Base-by-base conservation (phyloP, 2,888 invertebrate genomes). In the Pterostichus madidus region DNA sequence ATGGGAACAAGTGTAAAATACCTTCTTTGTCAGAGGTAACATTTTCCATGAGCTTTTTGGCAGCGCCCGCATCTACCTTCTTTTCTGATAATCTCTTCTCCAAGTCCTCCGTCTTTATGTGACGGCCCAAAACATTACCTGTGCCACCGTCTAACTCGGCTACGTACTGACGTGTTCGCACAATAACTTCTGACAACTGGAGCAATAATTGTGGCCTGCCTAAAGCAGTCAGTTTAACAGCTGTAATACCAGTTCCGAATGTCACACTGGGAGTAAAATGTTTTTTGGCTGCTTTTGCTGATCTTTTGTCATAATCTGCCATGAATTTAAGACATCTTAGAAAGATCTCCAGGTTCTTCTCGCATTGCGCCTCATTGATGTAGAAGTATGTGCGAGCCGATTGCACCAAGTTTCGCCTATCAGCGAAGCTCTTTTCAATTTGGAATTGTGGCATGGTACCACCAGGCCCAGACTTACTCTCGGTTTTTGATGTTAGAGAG, bases 321-420 rank as follows among this genome's bases (percentile, higher is more conserved):
- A 80, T 73, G 80, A 71, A 73, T 96, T 95, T 94, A 92, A 94
- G 39, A 87, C 98, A 98, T 90, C 95, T 94, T 85, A 98, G 92
- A 90, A 99, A 99, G 52, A 95, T 96, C 89, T 98, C 97, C 95
- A 97, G 96, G 90, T 99, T 99, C 88, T 96, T 94, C 92, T 99
- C 99, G 90, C 99, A 99, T 84, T 97, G 95, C 0, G 97, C 98
- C 91, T 99, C 99, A 89, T 98, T 98, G 84, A 98, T 93, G 91
- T 99, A 99, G 93, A 99, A 99, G 91, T 99, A 99, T 0, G 99
- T 99, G 87, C 99, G 93, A 52, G 99, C 99, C 86, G 97, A 96
- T 87, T 95, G 95, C 79, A 99, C 98, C 91, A 97, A 96, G 91
- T 97, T 96, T 86, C 99, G 94, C 17, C 99, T 93, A 91, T 99